Base-by-base conservation (phyloP, 2,888 invertebrate species). In the Drosophila anomelani region DNA sequence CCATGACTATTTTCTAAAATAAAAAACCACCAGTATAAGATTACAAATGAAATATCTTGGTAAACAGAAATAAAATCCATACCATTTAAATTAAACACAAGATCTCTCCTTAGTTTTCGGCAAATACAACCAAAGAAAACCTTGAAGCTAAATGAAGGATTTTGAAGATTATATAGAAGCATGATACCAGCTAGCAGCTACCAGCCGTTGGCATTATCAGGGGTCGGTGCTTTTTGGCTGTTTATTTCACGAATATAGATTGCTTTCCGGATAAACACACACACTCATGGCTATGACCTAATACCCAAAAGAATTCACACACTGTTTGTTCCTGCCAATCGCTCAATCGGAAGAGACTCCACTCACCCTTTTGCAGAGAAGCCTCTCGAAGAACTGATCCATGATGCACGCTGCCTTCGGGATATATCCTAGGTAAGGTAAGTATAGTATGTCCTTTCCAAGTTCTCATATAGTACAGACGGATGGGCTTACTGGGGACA, bases 321-420 rank as follows among this genome's bases (percentile, higher is more conserved):
- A 60, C 13, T 60, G 32, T 60, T 54, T 55, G 46, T 46, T 29
- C 43, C 38, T 46, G 36, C 13, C 23, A 44, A 13, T 53, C 51
- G 36, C 29, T 51, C 34, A 51, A 64, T 63, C 12, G 32, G 0
- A 61, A 39, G 26, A 34, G 26, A 34, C 20, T 3, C 10, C 13
- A 89, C 90, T 90, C 59, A 90, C 90, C 91, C 79, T 77, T 56
- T 81, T 88, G 15, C 54, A 56, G 6, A 75, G 69, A 17, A 79
- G 47, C 23, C 73, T 68, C 32, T 76, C 64, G 17, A 84, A 60
- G 62, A 81, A 67, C 17, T 78, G 62, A 17, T 75, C 81, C 78
- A 88, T 84, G 8, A 39, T 44, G 26, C 20, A 13, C n/a, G 10
- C 34, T 58, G 44, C 44, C 3, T 46, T 8, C 2, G 15, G 46